These are phyloP conservation scores for Cottoperca gobio DNA, from an alignment of 2,797 vertebrate genomes.

Conservation along the genomic window DNA sequence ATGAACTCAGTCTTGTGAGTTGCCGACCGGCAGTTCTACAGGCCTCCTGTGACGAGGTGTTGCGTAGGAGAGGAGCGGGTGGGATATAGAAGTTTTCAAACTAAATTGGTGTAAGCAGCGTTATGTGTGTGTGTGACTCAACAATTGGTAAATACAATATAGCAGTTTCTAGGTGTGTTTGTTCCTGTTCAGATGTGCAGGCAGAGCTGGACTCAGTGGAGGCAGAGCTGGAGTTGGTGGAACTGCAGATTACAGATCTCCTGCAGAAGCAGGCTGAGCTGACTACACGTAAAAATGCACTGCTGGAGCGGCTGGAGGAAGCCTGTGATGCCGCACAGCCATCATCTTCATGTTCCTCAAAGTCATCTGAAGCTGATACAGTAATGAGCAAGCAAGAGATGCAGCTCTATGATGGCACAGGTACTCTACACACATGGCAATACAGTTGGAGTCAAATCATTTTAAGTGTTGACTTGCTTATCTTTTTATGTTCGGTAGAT, in stretches of 20 bases:
- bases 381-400: constrained; percentile 76
- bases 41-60: too few relatives aligned
- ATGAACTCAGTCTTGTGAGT: too few relatives aligned
- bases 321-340: constrained; percentile 74
- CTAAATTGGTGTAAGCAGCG: too few relatives aligned
- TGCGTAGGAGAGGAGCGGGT: too few relatives aligned
- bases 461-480: background rate
- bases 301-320: constrained; percentile 86
- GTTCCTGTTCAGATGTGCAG: constrained; percentile 78
- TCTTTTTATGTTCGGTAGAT: constrained; percentile 76
- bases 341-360: constrained; percentile 62
- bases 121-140: too few relatives aligned
- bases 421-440: constrained; percentile 67
- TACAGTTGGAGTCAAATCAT: background rate
- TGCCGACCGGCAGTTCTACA: too few relatives aligned
- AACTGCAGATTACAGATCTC: constrained; percentile 91
- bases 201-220: constrained; percentile 88
- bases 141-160: too few relatives aligned
- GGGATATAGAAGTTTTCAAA: too few relatives aligned
- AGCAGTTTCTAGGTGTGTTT: constrained; percentile 1
- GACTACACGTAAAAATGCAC: constrained; percentile 80
- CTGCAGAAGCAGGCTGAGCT: constrained; percentile 90
- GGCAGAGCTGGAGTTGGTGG: constrained; percentile 89
- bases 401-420: constrained; percentile 87
- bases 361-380: constrained; percentile 55